Percentiles rank a stretch among this genome's conserved stretches.
Evolutionary conservation across 1,140 invertebrate genomes (phyloP).

Genomic region (Nephotettix cincticeps): DNA sequence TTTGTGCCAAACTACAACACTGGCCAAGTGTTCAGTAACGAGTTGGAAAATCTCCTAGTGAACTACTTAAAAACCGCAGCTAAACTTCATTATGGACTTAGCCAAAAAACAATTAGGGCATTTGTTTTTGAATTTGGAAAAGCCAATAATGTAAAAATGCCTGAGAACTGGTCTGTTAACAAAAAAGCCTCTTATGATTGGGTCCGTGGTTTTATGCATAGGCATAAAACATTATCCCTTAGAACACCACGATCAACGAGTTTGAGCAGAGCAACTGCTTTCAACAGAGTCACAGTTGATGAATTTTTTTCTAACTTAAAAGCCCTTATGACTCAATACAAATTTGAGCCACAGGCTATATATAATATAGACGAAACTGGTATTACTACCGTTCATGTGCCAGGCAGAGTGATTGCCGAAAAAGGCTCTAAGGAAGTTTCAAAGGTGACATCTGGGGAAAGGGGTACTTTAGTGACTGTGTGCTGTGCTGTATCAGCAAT

Average conservation of each 20-base stretch:
- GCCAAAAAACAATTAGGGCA: background rate
- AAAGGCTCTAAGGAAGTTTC: constrained; percentile 49
- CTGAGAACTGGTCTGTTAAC: constrained; percentile 30
- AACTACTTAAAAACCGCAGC: background rate
- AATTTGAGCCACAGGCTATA: constrained; percentile 43
- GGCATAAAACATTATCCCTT: constrained; percentile 49
- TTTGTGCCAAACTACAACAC: constrained; percentile 17
- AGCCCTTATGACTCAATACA: constrained; percentile 41
- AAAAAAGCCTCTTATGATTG: constrained; percentile 44
- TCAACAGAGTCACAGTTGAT: constrained; percentile 48
- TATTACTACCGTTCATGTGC: constrained; percentile 50
- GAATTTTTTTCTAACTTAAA: constrained; percentile 43
- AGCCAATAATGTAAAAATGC: constrained; percentile 11
- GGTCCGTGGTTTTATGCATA: constrained; percentile 47
- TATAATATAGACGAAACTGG: constrained; percentile 55
- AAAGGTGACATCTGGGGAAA: constrained; percentile 47
- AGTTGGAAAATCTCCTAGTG: background rate
- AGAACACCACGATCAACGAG: constrained; percentile 49
- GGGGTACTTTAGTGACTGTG: constrained; percentile 49
- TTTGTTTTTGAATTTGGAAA: constrained; percentile 17
- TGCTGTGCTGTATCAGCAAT: constrained; percentile 45
- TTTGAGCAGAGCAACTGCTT: constrained; percentile 46
- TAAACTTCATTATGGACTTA: background rate
- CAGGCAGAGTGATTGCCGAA: constrained; percentile 48
- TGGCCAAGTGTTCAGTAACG: background rate